These are phyloP conservation scores for Eclectus roratus DNA, from an alignment of 2,113 vertebrate species.

Conservation along the genomic window DNA sequence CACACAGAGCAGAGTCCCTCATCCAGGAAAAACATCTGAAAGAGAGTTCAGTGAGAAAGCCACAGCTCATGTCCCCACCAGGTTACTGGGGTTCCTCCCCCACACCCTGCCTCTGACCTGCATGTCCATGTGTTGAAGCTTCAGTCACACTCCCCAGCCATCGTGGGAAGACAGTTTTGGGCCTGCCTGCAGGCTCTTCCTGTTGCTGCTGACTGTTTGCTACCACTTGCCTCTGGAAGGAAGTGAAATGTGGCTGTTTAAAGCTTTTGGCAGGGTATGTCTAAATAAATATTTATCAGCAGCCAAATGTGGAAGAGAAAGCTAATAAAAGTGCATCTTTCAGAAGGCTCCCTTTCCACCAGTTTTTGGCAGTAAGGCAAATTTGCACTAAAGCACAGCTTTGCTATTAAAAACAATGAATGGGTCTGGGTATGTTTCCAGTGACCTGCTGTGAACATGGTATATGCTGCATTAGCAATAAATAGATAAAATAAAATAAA, in stretches of 20 bases:
- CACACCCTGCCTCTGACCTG: not conserved
- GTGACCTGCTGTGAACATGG: not conserved
- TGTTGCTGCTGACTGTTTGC: not conserved
- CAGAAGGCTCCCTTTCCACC: not conserved
- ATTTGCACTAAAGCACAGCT: constrained; percentile 12
- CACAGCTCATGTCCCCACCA: fast-evolving
- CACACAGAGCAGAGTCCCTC: not conserved
- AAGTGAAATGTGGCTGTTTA: not conserved
- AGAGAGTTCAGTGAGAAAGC: not conserved
- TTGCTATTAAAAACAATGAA: not conserved
- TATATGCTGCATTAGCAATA: not conserved
- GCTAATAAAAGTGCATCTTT: constrained; percentile 49
- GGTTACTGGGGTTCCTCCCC: not conserved
- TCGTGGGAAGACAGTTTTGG: not conserved
- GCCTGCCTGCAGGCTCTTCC: not conserved
- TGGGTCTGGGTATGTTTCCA: not conserved
- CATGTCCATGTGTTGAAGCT: not conserved
- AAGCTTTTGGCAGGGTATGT: constrained; percentile 18
- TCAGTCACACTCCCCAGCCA: not conserved
- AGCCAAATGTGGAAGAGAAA: not conserved
- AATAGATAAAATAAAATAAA: not conserved
- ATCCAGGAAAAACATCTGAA: not conserved
- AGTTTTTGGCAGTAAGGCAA: constrained; percentile 14
- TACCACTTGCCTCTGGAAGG: not conserved
- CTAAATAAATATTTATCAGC: constrained; percentile 36